Conservation (phyloP, 2,797 vertebrate genomes). For the Melanogrammus aeglefinus region DNA sequence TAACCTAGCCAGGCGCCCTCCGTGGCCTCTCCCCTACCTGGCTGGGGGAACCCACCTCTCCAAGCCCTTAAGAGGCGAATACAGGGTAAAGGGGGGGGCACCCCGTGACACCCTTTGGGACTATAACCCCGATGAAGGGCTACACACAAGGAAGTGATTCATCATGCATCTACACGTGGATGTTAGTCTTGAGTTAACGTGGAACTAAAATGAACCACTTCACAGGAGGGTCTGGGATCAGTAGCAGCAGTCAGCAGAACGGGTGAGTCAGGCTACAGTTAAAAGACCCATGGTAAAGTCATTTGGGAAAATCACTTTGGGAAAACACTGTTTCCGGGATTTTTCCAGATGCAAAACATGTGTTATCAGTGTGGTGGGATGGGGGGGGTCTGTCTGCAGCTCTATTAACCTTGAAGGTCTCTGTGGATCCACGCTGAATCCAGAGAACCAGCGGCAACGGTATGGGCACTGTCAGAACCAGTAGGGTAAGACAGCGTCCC, state of each 20-base stretch:
- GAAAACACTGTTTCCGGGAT: background rate
- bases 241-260: background rate
- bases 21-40: background rate
- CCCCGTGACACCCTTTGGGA: background rate
- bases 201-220: background rate
- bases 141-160: background rate
- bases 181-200: background rate
- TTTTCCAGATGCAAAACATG: constrained; percentile 25
- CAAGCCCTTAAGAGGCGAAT: background rate
- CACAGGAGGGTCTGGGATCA: background rate
- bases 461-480: constrained; percentile 7
- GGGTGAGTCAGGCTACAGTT: background rate
- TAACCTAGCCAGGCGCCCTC: constrained; percentile 36
- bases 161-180: background rate
- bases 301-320: background rate
- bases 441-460: constrained; percentile 26
- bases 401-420: constrained; percentile 26
- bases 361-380: constrained; percentile 32
- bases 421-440: constrained; percentile 34
- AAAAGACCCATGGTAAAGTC: background rate
- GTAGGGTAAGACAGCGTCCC: background rate
- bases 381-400: constrained; percentile 26
- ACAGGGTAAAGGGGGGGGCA: background rate
- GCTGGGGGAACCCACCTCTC: background rate
- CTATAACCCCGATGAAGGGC: background rate